Evolutionary conservation across 2,113 vertebrate species (phyloP).

Genomic region (Sinocyclocheilus rhinocerous): DNA sequence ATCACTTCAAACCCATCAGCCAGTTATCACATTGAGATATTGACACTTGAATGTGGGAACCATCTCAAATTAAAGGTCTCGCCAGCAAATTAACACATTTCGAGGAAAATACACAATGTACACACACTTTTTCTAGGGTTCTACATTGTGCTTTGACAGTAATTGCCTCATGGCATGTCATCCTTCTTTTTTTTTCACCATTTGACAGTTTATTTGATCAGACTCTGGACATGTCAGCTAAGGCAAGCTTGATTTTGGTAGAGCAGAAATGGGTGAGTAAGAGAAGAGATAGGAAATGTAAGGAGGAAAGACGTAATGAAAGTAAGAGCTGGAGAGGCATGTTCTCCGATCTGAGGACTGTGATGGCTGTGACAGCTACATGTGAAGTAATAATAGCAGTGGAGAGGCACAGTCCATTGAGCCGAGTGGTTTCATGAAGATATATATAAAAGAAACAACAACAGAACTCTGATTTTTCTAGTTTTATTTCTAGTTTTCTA

Average conservation of each 20-base stretch:
- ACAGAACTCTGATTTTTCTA: conserved; percentile 7
- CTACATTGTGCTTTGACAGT: conserved; percentile 45
- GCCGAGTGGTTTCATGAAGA: conserved; percentile 34
- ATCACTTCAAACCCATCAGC: conserved; percentile 44
- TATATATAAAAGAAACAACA: neutral
- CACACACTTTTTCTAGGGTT: neutral
- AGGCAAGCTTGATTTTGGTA: conserved; percentile 31
- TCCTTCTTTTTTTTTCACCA: conserved; percentile 24
- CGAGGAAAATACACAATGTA: neutral
- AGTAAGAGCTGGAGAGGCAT: conserved; percentile 38
- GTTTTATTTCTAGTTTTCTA: conserved; percentile 29
- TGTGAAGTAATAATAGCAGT: conserved; percentile 37
- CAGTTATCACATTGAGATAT: conserved; percentile 26
- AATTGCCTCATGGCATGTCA: conserved; percentile 45
- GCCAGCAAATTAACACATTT: conserved; percentile 20
- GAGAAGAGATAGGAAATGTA: conserved; percentile 25
- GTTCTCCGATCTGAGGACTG: conserved; percentile 26
- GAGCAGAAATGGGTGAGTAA: conserved; percentile 19
- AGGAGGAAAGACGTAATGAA: conserved; percentile 46
- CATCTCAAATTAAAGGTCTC: conserved; percentile 15
- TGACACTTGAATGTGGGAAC: conserved; percentile 41
- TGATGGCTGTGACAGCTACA: conserved; percentile 44
- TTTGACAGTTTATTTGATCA: conserved; percentile 53
- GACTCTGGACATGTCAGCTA: conserved; percentile 12
- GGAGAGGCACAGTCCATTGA: conserved; percentile 14